Evolutionary conservation across 1,140 invertebrate species (phyloP), one percentile per base, ranked within the genome.

Genomic region (Solenopsis invicta): DNA sequence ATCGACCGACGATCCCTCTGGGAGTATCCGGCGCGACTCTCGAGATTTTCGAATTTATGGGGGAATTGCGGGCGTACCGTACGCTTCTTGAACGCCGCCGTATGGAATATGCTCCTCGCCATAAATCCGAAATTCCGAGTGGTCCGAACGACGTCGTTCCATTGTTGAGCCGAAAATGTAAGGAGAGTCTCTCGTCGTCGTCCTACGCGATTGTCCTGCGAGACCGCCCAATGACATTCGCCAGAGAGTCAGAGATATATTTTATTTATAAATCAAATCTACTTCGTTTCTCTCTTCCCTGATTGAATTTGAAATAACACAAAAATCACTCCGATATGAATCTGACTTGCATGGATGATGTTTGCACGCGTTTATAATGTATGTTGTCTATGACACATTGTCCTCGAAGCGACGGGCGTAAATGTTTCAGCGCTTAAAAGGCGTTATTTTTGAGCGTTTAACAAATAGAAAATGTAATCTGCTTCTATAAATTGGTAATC

Each of bases 1-100:
- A 84, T 84, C 80, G 80, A 37, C 80, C 80, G 80, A 54, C 69
- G 80, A 84, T 84, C 69, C 80, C 80, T 84, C 69, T 50, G 80
- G 80, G 80, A 84, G 80, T 84, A 84, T 84, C 80, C 80, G 69
- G 69, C 69, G 80, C 69, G 80, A 84, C 67, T 84, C 80, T 82
- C 80, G 80, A 84, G 80, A 84, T 84, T 84, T 84, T 84, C 80
- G 80, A 84, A 84, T 84, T 84, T 84, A 84, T 84, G 80, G 80
- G 34, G 80, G 69, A 84, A 84, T 84, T 84, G 80, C 80, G 69
- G 54, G 77, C 77, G 48, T 81, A 81, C 54, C 54, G 69, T 84
- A 84, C 80, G 80, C 41, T 84, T 74, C 80, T 84, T 41, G 80
- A 24, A 84, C 54, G 80, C 69, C 41, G 56, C 54, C 80, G 69